These are phyloP conservation scores for Coremacera marginata DNA, from an alignment of 2,888 invertebrate genomes.

Conservation along the genomic window DNA sequence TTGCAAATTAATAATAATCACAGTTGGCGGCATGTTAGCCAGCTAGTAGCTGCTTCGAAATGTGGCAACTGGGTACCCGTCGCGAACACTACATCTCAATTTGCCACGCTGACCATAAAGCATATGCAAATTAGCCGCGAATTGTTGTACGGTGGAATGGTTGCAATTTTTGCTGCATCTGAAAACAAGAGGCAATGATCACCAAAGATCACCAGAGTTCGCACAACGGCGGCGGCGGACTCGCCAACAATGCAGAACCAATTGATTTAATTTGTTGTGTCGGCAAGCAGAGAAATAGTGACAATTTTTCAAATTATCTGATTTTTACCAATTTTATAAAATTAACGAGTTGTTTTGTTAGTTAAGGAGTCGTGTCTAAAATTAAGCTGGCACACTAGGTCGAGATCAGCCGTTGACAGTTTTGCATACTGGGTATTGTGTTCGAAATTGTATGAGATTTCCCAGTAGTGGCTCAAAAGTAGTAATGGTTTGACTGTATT, in stretches of 20 bases:
- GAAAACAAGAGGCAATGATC: background rate
- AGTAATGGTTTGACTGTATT: too few relatives aligned
- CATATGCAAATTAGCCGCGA: conserved; percentile 34
- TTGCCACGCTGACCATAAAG: conserved; percentile 26
- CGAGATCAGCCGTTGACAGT: too few relatives aligned
- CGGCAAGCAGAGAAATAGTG: conserved; percentile 6
- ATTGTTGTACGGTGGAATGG: conserved; percentile 15
- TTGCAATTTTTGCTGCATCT: conserved; percentile 26
- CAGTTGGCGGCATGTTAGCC: conserved; percentile 23
- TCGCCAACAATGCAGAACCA: conserved; percentile 23
- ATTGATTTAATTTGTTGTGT: conserved; percentile 38
- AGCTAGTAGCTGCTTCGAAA: too few relatives aligned
- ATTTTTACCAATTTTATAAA: conserved; percentile 1
- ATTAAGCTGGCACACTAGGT: too few relatives aligned
- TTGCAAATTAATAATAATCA: conserved; percentile 33
- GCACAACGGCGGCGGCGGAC: background rate
- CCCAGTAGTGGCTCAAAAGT: too few relatives aligned
- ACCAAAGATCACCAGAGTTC: conserved; percentile 3
- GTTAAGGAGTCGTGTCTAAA: too few relatives aligned
- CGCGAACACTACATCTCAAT: background rate
- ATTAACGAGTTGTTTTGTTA: background rate
- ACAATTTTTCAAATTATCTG: conserved; percentile 30
- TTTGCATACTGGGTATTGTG: too few relatives aligned
- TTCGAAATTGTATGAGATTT: too few relatives aligned
- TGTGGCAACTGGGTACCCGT: background rate